Evolutionary conservation across 2,113 vertebrate species (phyloP).

Genomic region (Archilochus colubris): DNA sequence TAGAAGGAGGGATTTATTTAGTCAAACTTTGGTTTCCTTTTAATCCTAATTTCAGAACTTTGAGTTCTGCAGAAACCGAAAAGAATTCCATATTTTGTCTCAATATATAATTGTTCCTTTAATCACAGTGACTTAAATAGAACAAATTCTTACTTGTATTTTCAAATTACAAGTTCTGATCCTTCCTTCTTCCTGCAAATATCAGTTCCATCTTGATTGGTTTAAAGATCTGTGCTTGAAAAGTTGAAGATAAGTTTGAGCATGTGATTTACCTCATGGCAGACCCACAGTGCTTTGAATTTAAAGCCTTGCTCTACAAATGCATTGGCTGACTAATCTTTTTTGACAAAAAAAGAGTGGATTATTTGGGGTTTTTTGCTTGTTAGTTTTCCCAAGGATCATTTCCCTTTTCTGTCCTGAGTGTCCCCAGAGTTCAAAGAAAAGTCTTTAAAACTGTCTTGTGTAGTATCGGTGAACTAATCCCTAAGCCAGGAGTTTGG

Average conservation of each 20-base stretch:
- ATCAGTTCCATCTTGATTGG: background rate
- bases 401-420: background rate
- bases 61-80: background rate
- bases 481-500: background rate
- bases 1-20: background rate
- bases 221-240: background rate
- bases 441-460: background rate
- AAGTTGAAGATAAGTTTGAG: background rate
- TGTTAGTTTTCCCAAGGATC: background rate
- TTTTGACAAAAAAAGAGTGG: background rate
- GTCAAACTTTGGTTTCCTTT: background rate
- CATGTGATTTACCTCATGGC: background rate
- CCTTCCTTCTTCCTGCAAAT: background rate
- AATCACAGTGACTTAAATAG: constrained; percentile 27
- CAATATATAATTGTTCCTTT: constrained; percentile 24
- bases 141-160: constrained; percentile 38
- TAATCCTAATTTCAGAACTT: constrained; percentile 14
- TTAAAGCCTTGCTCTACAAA: background rate
- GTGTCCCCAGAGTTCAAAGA: background rate
- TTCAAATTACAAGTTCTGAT: constrained; percentile 1
- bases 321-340: background rate
- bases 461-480: background rate
- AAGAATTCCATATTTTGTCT: background rate
- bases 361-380: background rate
- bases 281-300: background rate